Evolutionary conservation across 1,140 invertebrate species (phyloP).

Genomic region (Danaus melanippus): DNA sequence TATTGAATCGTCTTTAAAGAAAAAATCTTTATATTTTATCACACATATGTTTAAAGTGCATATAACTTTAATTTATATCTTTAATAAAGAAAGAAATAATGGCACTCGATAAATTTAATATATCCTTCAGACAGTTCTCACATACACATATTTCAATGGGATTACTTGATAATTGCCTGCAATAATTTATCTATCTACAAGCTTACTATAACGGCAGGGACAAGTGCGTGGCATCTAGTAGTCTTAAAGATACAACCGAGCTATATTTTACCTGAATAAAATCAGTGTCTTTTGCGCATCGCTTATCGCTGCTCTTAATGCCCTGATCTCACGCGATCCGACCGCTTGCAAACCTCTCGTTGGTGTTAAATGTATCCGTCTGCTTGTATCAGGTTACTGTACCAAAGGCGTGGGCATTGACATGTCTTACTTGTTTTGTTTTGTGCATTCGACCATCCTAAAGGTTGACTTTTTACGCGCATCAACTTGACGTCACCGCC

Average conservation of each 20-base stretch:
- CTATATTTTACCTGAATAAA: conserved; percentile 41
- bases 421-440: conserved; percentile 67
- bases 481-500: conserved; percentile 53
- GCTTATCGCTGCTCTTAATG: conserved; percentile 62
- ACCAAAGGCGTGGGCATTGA: conserved; percentile 70
- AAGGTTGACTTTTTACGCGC: conserved; percentile 67
- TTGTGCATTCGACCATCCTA: conserved; percentile 59
- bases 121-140: conserved; percentile 16
- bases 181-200: conserved; percentile 27
- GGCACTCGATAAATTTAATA: conserved; percentile 15
- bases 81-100: conserved; percentile 10
- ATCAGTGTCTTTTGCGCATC: conserved; percentile 39
- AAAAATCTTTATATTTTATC: too few relatives aligned
- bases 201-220: conserved; percentile 18
- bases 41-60: too few relatives aligned
- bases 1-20: conserved; percentile 1
- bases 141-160: conserved; percentile 23
- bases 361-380: conserved; percentile 68
- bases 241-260: conserved; percentile 45
- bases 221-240: conserved; percentile 51
- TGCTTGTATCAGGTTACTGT: conserved; percentile 62
- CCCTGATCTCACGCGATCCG: conserved; percentile 42
- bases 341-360: conserved; percentile 55
- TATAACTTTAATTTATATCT: too few relatives aligned
- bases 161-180: conserved; percentile 24